phyloP scores from a whole-genome alignment of 2,888 invertebrate genomes.

The Platynereis dumerilii region DNA sequence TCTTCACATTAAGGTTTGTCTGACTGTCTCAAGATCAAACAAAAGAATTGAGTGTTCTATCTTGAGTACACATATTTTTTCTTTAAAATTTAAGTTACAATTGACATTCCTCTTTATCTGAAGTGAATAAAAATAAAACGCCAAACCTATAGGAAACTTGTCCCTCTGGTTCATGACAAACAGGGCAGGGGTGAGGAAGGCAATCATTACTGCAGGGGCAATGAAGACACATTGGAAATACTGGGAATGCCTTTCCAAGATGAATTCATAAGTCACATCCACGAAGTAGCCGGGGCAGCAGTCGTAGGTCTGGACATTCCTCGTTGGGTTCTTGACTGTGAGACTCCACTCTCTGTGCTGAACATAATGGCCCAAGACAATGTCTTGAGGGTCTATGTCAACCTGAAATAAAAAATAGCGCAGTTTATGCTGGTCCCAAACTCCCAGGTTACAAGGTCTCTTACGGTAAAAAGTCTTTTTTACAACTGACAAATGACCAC shows the following conservation, averaged over 20 bases:
- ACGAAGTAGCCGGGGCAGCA: not conserved
- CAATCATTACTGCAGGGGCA: not conserved
- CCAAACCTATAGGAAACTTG: not conserved
- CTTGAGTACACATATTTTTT: no score
- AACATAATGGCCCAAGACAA: not conserved
- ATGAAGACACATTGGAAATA: not conserved
- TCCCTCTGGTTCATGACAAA: constrained; percentile 1
- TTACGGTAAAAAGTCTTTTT: no score
- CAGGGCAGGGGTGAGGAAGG: not conserved
- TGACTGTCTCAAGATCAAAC: no score
- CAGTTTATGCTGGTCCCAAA: no score
- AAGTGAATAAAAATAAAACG: no score
- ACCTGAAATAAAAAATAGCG: no score
- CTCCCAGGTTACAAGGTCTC: no score
- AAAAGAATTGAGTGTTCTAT: no score
- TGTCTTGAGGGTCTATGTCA: not conserved
- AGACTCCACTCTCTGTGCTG: not conserved
- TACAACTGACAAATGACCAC: not conserved
- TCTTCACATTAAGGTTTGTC: no score
- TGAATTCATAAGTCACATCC: not conserved
- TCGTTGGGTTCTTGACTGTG: not conserved
- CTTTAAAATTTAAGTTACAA: no score
- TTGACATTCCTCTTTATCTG: no score
- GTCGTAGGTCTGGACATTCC: not conserved
- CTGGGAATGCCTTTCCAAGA: constrained; percentile 5